Evolutionary conservation across 2,113 vertebrate genomes (phyloP).

Genomic region (Thryonomys swinderianus): DNA sequence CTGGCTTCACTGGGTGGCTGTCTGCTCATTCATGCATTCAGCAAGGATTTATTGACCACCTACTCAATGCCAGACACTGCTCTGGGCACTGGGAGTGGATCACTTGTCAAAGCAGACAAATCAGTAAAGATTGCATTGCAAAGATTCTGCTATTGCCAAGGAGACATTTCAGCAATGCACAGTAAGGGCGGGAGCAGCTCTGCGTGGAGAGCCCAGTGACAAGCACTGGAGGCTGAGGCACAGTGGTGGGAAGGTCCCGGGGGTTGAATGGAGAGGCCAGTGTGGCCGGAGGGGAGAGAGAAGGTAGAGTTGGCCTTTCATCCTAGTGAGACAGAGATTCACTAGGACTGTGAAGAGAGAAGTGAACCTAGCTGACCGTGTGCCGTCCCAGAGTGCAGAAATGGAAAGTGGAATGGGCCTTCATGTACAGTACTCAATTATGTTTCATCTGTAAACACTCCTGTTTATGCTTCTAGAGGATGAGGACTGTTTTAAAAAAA

Average conservation of each 20-base stretch:
- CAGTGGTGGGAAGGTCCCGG: not conserved
- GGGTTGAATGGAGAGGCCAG: not conserved
- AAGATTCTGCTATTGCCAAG: not conserved
- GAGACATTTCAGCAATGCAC: not conserved
- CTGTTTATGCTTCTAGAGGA: not conserved
- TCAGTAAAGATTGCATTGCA: not conserved
- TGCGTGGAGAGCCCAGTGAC: not conserved
- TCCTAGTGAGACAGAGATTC: not conserved
- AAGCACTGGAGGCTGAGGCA: not conserved
- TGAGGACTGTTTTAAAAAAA: not conserved
- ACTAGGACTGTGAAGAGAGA: not conserved
- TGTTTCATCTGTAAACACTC: constrained; percentile 31
- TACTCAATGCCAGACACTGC: not conserved
- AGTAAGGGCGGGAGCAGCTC: not conserved
- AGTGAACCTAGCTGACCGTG: not conserved
- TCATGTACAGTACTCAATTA: not conserved
- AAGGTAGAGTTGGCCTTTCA: not conserved
- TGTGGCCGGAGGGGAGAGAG: not conserved
- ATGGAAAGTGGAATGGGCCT: not conserved
- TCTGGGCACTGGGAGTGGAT: not conserved
- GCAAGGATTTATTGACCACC: not conserved
- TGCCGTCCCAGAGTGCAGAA: not conserved
- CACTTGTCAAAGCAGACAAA: not conserved
- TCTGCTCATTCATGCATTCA: not conserved
- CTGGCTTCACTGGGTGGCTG: not conserved